phyloP scores from a whole-genome alignment of 2,113 vertebrate genomes.

The Miniopterus natalensis region DNA sequence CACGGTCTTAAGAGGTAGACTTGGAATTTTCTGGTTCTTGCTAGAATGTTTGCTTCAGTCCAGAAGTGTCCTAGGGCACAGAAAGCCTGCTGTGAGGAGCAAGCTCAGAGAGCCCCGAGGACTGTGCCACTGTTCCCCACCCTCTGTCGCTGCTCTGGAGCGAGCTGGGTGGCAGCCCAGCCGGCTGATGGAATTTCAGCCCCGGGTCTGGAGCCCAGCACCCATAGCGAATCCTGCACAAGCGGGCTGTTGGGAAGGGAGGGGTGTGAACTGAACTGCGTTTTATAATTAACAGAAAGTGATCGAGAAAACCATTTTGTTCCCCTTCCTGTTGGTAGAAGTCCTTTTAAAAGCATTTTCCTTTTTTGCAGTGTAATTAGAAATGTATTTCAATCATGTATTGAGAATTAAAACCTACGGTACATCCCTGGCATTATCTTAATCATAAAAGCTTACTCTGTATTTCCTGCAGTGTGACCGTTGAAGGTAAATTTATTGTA shows the following conservation, averaged over 20 bases:
- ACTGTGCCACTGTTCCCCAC: not conserved
- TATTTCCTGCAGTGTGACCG: not conserved
- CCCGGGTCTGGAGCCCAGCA: not conserved
- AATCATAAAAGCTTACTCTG: not conserved
- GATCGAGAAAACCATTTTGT: not conserved
- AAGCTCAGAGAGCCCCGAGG: not conserved
- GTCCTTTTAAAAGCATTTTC: slow-evolving; percentile 12
- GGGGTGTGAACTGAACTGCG: slow-evolving; percentile 1
- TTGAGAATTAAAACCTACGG: not conserved
- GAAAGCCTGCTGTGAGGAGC: not conserved
- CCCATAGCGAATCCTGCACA: not conserved
- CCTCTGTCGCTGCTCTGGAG: not conserved
- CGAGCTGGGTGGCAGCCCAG: not conserved
- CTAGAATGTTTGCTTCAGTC: slow-evolving; percentile 66
- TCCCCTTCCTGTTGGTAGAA: not conserved
- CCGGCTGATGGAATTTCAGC: not conserved
- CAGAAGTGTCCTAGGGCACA: not conserved
- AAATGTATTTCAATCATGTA: not conserved
- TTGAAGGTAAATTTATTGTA: not conserved
- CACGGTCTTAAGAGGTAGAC: slow-evolving; percentile 55
- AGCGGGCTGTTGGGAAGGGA: not conserved
- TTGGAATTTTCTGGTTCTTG: slow-evolving; percentile 69
- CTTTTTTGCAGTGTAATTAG: not conserved
- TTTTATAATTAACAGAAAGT: slow-evolving; percentile 40
- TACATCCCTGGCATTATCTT: not conserved